phyloP scores from a whole-genome alignment of 1,140 invertebrate species.

The Pogonomyrmex barbatus region DNA sequence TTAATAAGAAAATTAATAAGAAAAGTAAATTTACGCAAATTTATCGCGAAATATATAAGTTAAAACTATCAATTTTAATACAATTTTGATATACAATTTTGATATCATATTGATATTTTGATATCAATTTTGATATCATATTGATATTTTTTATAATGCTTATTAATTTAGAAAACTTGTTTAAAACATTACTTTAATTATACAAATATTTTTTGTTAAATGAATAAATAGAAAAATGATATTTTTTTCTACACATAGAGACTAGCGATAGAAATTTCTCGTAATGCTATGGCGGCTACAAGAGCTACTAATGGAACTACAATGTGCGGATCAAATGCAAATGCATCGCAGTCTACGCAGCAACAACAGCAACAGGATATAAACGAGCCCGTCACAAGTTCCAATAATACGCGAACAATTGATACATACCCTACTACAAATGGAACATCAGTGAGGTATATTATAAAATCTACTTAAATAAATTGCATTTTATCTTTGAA shows the following conservation, averaged over 20 bases:
- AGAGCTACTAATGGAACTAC: slow-evolving; percentile 77
- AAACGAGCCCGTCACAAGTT: slow-evolving; percentile 71
- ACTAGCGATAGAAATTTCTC: slow-evolving; percentile 90
- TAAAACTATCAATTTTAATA: not conserved
- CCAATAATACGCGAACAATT: slow-evolving; percentile 71
- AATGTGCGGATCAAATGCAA: slow-evolving; percentile 65
- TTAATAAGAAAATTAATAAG: not conserved
- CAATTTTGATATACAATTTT: too few species aligned
- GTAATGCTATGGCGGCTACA: slow-evolving; percentile 88
- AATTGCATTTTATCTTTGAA: not conserved
- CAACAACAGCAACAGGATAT: slow-evolving; percentile 70
- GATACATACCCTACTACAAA: slow-evolving; percentile 77
- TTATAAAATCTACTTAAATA: not conserved
- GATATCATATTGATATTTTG: too few species aligned
- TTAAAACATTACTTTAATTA: not conserved
- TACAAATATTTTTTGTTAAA: slow-evolving; percentile 20
- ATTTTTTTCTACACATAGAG: slow-evolving; percentile 85
- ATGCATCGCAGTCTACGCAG: slow-evolving; percentile 63
- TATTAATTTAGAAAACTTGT: not conserved
- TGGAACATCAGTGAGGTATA: slow-evolving; percentile 74
- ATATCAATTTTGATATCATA: not conserved
- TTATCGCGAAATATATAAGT: not conserved
- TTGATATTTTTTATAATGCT: not conserved
- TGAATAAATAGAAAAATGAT: not conserved
- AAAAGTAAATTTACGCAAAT: not conserved